These are phyloP conservation scores for Palythoa grandiflora DNA, from an alignment of 92 coral and sea anemone genomes.

Conservation along the genomic window DNA sequence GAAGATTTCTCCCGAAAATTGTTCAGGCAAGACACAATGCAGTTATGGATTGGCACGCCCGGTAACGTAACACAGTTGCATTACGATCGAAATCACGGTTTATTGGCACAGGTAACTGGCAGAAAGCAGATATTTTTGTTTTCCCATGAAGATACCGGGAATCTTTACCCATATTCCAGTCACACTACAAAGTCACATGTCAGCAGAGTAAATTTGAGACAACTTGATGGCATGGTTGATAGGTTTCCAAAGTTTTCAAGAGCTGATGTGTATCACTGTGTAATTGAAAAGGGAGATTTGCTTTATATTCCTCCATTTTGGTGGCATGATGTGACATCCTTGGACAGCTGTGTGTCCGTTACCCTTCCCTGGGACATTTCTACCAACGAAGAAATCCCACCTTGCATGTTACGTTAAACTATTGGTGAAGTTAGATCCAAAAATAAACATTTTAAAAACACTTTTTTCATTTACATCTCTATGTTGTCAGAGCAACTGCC, in stretches of 20 bases:
- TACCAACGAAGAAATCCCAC: slow-evolving; percentile 55
- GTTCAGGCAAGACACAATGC: slow-evolving; percentile 64
- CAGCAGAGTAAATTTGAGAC: slow-evolving; percentile 61
- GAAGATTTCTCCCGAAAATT: slow-evolving; percentile 35
- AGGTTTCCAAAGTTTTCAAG: slow-evolving; percentile 59
- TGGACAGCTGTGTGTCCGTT: slow-evolving; percentile 65
- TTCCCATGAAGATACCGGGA: slow-evolving; percentile 59
- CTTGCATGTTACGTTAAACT: slow-evolving; percentile 49
- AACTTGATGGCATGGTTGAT: slow-evolving; percentile 23
- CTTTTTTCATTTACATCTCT: too few species aligned
- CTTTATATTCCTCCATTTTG: slow-evolving; percentile 74
- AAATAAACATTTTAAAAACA: not conserved
- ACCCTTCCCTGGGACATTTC: slow-evolving; percentile 70
- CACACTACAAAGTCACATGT: slow-evolving; percentile 56
- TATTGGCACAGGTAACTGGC: slow-evolving; percentile 56
- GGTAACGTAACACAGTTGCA: slow-evolving; percentile 68
- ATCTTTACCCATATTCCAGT: slow-evolving; percentile 62
- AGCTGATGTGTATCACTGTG: slow-evolving; percentile 54
- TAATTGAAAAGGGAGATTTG: slow-evolving; percentile 61
- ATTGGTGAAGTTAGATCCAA: not conserved
- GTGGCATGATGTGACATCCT: slow-evolving; percentile 75
- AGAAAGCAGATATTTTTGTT: slow-evolving; percentile 48
- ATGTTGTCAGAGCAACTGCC: too few species aligned
- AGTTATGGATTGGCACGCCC: slow-evolving; percentile 63
- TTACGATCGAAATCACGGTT: slow-evolving; percentile 67